phyloP scores from a whole-genome alignment of 1,140 invertebrate genomes.

The Paraescarpia echinospica region DNA sequence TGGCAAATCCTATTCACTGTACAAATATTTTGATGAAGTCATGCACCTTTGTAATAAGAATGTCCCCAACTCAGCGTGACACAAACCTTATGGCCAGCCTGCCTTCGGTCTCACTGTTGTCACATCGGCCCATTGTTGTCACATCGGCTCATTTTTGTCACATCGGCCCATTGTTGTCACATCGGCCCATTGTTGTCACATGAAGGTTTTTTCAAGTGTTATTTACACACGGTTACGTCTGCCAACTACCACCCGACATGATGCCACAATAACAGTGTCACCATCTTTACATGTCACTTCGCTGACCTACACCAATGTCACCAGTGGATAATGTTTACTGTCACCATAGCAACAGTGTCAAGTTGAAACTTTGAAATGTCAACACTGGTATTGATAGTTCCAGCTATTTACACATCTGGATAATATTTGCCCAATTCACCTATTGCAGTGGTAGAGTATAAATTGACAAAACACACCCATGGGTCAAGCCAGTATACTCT shows the following conservation, averaged over 20 bases:
- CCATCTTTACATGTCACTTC: neutral
- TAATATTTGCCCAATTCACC: neutral
- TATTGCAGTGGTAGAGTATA: neutral
- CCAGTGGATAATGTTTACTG: neutral
- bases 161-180: neutral
- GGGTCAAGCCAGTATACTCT: neutral
- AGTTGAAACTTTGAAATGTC: constrained; percentile 1
- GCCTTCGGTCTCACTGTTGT: no score
- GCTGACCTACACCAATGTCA: neutral
- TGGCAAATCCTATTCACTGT: neutral
- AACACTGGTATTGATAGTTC: neutral
- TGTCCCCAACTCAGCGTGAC: neutral
- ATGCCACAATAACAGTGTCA: neutral
- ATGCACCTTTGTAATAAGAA: neutral
- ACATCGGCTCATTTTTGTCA: neutral
- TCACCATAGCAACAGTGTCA: neutral
- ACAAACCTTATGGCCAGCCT: neutral
- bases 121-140: neutral
- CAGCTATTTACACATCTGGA: neutral
- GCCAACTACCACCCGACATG: neutral
- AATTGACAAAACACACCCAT: neutral
- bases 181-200: neutral
- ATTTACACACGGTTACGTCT: neutral
- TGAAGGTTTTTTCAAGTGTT: neutral
- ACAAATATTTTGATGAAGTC: neutral